These are phyloP conservation scores for Drosophila histrio DNA, from an alignment of 2,888 invertebrate species.

Conservation along the genomic window DNA sequence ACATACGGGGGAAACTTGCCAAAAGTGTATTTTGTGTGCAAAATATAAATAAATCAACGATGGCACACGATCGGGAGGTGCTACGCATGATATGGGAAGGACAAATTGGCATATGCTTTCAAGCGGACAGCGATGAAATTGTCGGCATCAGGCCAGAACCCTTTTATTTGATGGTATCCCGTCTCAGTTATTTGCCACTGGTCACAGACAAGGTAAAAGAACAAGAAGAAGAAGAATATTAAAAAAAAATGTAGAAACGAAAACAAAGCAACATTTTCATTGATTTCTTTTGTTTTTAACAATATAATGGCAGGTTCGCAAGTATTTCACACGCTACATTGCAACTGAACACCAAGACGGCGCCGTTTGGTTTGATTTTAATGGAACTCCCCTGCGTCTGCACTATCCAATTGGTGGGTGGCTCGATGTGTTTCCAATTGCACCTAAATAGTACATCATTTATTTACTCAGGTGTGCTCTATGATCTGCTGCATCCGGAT, in stretches of 20 bases:
- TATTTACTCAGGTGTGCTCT: conserved; percentile 90
- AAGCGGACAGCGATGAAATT: conserved; percentile 94
- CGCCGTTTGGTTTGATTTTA: conserved; percentile 97
- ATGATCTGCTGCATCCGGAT: conserved; percentile 90
- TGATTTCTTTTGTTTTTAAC: conserved; percentile 47
- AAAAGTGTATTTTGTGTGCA: conserved; percentile 26
- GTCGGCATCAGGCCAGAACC: conserved; percentile 95
- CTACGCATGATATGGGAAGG: conserved; percentile 98
- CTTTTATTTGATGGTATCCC: conserved; percentile 96
- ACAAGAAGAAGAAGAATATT: conserved; percentile 48
- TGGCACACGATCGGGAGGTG: conserved; percentile 98
- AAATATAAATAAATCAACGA: conserved; percentile 81
- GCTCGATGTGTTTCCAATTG: conserved; percentile 1
- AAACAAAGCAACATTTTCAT: background rate
- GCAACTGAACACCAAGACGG: conserved; percentile 92
- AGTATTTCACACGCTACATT: conserved; percentile 93
- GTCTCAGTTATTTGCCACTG: conserved; percentile 96
- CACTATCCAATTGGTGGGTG: conserved; percentile 88
- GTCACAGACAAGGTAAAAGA: conserved; percentile 94
- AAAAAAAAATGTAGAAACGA: background rate
- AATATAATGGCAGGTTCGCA: conserved; percentile 87
- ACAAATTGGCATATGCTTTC: conserved; percentile 96
- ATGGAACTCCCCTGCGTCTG: conserved; percentile 96
- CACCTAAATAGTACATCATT: background rate
- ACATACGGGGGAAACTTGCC: conserved; percentile 24